A percentile compares a stretch with the other conserved stretches of the same genome.
These are phyloP conservation scores for Ophioninae sp. DNA, from an alignment of 2,888 invertebrate genomes.

Conservation along the genomic window DNA sequence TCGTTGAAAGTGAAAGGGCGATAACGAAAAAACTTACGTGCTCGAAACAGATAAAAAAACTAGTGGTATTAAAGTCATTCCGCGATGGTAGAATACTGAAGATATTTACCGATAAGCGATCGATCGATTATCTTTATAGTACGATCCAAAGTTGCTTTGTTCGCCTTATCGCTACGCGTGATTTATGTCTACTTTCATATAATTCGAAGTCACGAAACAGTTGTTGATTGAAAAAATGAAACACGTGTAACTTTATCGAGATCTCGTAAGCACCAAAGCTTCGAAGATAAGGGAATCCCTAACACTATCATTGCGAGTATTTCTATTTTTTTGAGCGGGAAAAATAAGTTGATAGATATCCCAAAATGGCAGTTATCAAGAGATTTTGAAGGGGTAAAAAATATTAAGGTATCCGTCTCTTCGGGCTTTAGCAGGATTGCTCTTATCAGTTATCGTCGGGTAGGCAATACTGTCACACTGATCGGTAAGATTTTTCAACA, in stretches of 20 bases:
- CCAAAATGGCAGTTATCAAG: neutral
- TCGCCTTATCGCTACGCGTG: neutral
- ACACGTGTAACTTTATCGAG: neutral
- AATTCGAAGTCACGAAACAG: neutral
- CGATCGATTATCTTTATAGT: neutral
- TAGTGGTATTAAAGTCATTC: neutral
- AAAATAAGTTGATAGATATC: neutral
- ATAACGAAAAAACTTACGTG: neutral
- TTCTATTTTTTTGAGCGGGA: too few relatives aligned
- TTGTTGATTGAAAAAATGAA: neutral
- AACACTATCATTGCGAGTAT: too few relatives aligned
- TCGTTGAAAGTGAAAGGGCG: neutral
- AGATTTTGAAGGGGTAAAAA: neutral
- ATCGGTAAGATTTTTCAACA: neutral
- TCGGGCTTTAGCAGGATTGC: neutral
- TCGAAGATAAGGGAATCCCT: too few relatives aligned
- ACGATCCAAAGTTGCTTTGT: neutral
- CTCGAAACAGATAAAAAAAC: neutral
- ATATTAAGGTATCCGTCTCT: neutral
- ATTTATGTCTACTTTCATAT: neutral
- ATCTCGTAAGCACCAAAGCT: too few relatives aligned
- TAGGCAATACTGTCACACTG: neutral
- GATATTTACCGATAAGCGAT: neutral
- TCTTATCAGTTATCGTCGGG: neutral
- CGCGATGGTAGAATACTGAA: neutral